These are phyloP conservation scores for Leucania comma DNA, from an alignment of 2,888 invertebrate species.

Conservation along the genomic window DNA sequence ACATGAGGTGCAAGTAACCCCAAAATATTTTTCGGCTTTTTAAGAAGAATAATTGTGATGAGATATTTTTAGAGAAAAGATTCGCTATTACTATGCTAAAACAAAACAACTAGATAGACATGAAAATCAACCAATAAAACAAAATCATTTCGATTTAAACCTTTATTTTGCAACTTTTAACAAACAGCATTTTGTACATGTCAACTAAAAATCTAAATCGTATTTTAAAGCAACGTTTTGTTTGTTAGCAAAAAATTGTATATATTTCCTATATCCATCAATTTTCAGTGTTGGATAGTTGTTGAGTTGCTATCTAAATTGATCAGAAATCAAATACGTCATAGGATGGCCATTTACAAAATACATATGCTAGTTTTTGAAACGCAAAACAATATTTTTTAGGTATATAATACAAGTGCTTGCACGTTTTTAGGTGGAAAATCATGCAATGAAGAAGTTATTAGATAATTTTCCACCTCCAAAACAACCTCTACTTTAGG, in stretches of 20 bases:
- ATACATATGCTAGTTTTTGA: background rate
- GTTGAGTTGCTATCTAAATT: conserved; percentile 14
- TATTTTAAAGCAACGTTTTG: conserved; percentile 6
- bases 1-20: no score
- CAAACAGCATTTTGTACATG: background rate
- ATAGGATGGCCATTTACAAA: background rate
- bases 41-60: no score
- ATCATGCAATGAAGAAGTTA: no score
- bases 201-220: background rate
- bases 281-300: conserved; percentile 9
- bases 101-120: background rate
- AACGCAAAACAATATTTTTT: background rate
- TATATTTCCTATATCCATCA: conserved; percentile 18
- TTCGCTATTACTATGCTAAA: no score
- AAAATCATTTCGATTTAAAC: background rate
- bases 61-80: no score
- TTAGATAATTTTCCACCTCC: no score
- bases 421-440: background rate
- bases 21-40: no score
- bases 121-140: background rate
- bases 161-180: background rate
- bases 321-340: conserved; percentile 11
- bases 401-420: background rate
- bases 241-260: conserved; percentile 5
- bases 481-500: no score